Evolutionary conservation across 1,140 invertebrate genomes (phyloP).

Genomic region (Trypoxylus dichotomus): DNA sequence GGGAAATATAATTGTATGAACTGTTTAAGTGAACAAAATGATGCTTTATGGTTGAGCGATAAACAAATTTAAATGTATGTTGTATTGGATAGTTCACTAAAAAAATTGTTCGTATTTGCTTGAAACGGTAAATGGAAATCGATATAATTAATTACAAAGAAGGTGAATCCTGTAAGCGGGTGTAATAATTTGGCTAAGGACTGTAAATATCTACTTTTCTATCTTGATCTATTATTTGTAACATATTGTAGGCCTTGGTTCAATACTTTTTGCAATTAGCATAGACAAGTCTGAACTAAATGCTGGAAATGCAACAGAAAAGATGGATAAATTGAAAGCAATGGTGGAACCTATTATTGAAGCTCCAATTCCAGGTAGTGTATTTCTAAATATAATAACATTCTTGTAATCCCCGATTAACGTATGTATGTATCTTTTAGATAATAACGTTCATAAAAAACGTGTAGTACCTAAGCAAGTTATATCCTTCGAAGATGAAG

Average conservation of each 20-base stretch:
- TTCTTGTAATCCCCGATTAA: neutral
- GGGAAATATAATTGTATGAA: too few relatives aligned
- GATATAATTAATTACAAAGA: too few relatives aligned
- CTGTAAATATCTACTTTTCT: too few relatives aligned
- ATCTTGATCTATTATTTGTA: too few relatives aligned
- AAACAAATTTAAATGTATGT: too few relatives aligned
- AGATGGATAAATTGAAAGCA: slow-evolving; percentile 37
- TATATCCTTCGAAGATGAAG: slow-evolving; percentile 52
- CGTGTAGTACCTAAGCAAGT: slow-evolving; percentile 49
- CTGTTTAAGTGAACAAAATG: too few relatives aligned
- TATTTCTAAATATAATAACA: neutral
- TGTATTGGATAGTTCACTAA: too few relatives aligned
- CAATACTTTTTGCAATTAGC: slow-evolving; percentile 87
- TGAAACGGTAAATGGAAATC: too few relatives aligned
- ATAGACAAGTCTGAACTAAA: slow-evolving; percentile 85
- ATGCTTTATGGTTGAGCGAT: too few relatives aligned
- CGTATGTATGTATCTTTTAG: neutral
- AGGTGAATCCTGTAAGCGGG: too few relatives aligned
- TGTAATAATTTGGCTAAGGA: too few relatives aligned
- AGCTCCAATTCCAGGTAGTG: slow-evolving; percentile 51
- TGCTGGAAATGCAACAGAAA: slow-evolving; percentile 44
- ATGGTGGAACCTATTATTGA: slow-evolving; percentile 56
- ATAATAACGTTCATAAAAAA: slow-evolving; percentile 39
- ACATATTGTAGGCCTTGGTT: slow-evolving; percentile 71
- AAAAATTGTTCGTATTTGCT: too few relatives aligned